Base-by-base conservation (phyloP, 1,140 invertebrate genomes). In the Hesperophylax magnus region DNA sequence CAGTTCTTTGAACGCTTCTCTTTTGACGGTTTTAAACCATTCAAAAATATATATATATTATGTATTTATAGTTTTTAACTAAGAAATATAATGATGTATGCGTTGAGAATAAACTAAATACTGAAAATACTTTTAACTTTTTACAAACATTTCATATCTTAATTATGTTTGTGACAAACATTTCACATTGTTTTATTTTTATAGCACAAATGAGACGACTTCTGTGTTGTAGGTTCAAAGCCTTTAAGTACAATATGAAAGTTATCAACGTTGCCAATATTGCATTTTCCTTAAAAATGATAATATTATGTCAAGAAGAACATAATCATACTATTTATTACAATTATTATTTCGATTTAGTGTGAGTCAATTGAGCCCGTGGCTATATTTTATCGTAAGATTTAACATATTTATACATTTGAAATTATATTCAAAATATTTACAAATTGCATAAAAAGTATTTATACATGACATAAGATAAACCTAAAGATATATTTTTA, bases 391-490 rank as follows among this genome's bases (percentile, higher is more conserved):
- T 78, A 82, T 77, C 53, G 78, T 82, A 80, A 80, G 54, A 56
- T 71, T 69, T 76, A 82, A 75, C 52, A 61, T 80, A 75, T 52
- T 20, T 79, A 79, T 71, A 52, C 18, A 76, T 53, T 81, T 81
- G 56, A 79, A 82, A 74, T 74, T 79, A 69, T 82, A 75, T 79
- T 77, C 75, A 39, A 80, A 82, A 69, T 82, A 80, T 82, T 77
- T 82, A 82, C 76, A 78, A 81, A 24, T 79, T 80, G 81, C 81
- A 83, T 80, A 63, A 83, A 83, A 74, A 75, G 77, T 83, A 83
- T 83, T 80, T 83, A 83, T 81, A 82, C 81, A 65, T 82, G 77
- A 82, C 54, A 20, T 81, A 75, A 75, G 61, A 65, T 47, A 31
- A 78, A 74, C 34, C 22, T 61, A 79, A 53, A 71, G 78, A 83